A percentile compares a stretch with the other conserved stretches of the same genome.
phyloP scores from a whole-genome alignment of 2,113 vertebrate species.

The Tonatia bakeri region DNA sequence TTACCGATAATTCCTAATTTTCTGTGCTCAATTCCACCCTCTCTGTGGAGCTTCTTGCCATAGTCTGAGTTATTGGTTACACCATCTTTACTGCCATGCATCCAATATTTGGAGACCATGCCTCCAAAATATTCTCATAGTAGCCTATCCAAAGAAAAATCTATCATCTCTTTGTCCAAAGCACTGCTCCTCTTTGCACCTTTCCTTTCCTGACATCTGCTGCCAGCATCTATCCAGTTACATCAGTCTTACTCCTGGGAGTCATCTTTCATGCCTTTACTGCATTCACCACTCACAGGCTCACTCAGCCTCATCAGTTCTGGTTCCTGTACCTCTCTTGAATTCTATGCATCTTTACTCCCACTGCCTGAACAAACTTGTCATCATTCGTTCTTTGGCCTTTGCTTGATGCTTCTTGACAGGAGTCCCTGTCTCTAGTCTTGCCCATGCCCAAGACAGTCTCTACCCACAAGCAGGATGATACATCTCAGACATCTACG shows the following conservation, averaged over 20 bases:
- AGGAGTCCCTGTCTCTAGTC: background rate
- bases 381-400: background rate
- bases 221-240: background rate
- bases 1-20: background rate
- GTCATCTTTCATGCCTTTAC: background rate
- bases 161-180: background rate
- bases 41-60: background rate
- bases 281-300: background rate
- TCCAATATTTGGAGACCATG: background rate
- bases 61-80: background rate
- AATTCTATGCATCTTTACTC: background rate
- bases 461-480: background rate
- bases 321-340: background rate
- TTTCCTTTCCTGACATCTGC: background rate
- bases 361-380: background rate
- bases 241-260: background rate
- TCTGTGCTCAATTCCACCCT: background rate
- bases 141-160: background rate
- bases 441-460: background rate
- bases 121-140: background rate
- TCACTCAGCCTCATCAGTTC: background rate
- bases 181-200: background rate
- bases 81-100: background rate
- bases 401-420: background rate
- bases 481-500: background rate